Base-by-base conservation (phyloP, 53 echinoderm and acorn worm genomes). In the Hippasteria phrygiana region DNA sequence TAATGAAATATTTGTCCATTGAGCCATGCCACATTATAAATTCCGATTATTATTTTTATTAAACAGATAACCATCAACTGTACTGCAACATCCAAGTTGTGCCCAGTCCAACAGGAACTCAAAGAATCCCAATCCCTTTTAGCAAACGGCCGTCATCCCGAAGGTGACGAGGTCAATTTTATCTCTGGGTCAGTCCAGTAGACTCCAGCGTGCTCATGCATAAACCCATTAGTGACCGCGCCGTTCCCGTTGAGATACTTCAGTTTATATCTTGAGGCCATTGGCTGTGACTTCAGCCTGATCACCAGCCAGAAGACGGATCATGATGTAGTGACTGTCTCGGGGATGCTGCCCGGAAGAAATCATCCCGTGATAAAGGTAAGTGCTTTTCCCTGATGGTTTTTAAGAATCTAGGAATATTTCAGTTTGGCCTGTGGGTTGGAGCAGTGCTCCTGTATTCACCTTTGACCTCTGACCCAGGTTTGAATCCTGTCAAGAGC, bases 111-210 rank as follows among this genome's bases (percentile, higher is more conserved):
- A 20, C 41, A 43, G 34, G 22, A 13, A 33, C 34, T 17, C 34
- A 67, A 16, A 35, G 14, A 13, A 17, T 4, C 67, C 2, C 10
- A 9, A 37, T 16, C 67, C 27, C 29, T 1, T 74, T 2, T 32
- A 47, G 18, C 50, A 4, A 33, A 54, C 2, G 16, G 5, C 53
- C 47, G 43, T 14, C 76, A 76, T 33, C 37, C 53, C 50, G 29
- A 3, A 76, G 76, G 76, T 76, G 76, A 50, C 76, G 51, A 76
- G 51, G 76, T 53, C 76, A 76, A 76, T 76, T 53, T 2, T 53
- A 76, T 8, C 76, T 50, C 34, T 8, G 14, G 16, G 45, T 11
- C 74, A 45, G 24, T 74, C 28, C 76, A 48, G 17, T 32, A 17
- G 18, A 31, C 76, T 13, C 18, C 16, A 2, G 29, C 18, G 17